Conservation (phyloP, 2,888 invertebrate genomes). For the Terebella lapidaria region DNA sequence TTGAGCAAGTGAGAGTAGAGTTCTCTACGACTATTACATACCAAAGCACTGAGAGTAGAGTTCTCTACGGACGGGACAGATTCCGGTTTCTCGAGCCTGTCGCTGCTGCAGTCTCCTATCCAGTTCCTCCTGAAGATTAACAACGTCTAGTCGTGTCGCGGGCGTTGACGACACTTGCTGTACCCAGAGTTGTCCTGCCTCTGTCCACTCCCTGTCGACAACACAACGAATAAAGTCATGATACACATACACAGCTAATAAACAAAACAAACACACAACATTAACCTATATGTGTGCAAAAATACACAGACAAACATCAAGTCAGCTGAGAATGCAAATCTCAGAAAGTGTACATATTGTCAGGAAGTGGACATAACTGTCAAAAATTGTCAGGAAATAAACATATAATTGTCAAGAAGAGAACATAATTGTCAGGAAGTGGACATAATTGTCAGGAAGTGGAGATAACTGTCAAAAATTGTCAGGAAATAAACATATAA, state of each 20-base stretch:
- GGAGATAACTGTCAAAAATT: background rate
- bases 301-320: too few relatives aligned
- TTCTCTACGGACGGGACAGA: constrained; percentile 88
- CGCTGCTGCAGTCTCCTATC: constrained; percentile 83
- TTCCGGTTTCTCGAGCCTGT: constrained; percentile 94
- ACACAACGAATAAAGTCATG: constrained; percentile 1
- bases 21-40: constrained; percentile 7
- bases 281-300: too few relatives aligned
- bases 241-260: background rate
- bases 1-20: background rate
- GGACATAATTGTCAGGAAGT: background rate
- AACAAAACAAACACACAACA: too few relatives aligned
- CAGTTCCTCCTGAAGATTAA: constrained; percentile 91
- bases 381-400: too few relatives aligned
- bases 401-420: too few relatives aligned
- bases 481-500: too few relatives aligned
- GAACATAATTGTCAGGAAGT: too few relatives aligned
- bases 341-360: too few relatives aligned
- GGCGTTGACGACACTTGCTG: constrained; percentile 88
- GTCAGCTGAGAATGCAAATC: too few relatives aligned
- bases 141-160: constrained; percentile 90
- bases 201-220: constrained; percentile 86
- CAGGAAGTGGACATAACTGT: too few relatives aligned
- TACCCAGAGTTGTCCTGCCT: constrained; percentile 74
- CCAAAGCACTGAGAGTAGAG: constrained; percentile 89